These are phyloP conservation scores for Rotaria magnacalcarata DNA, from an alignment of 2,888 invertebrate genomes.

Conservation along the genomic window DNA sequence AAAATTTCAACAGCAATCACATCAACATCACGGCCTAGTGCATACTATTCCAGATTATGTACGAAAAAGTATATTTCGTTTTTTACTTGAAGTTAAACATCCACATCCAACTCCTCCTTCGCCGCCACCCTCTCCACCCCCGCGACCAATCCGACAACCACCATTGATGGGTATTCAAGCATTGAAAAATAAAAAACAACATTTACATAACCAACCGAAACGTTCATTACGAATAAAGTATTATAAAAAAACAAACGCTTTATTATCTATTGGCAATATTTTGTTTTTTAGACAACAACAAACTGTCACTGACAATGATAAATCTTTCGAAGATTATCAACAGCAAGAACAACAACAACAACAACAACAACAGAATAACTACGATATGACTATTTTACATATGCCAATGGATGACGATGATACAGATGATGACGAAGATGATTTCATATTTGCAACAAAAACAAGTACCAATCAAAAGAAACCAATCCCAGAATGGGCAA, in stretches of 20 bases:
- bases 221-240: background rate
- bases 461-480: constrained; percentile 24
- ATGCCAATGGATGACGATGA: background rate
- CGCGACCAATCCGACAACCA: background rate
- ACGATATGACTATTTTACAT: constrained; percentile 20
- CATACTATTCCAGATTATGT: constrained; percentile 6
- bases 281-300: constrained; percentile 12
- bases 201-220: background rate
- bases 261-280: background rate
- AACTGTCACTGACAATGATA: background rate
- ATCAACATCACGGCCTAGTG: background rate
- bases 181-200: background rate
- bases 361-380: constrained; percentile 10
- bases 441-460: background rate
- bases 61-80: constrained; percentile 28
- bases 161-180: constrained; percentile 34
- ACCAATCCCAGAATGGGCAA: background rate
- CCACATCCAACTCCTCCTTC: background rate
- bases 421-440: background rate
- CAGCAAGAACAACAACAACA: background rate
- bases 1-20: background rate
- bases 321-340: constrained; percentile 32
- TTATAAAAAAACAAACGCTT: background rate
- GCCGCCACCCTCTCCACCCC: background rate
- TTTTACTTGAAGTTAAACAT: background rate